Evolutionary conservation across 2,888 invertebrate genomes (phyloP).

Genomic region (Microplitis deprimator): DNA sequence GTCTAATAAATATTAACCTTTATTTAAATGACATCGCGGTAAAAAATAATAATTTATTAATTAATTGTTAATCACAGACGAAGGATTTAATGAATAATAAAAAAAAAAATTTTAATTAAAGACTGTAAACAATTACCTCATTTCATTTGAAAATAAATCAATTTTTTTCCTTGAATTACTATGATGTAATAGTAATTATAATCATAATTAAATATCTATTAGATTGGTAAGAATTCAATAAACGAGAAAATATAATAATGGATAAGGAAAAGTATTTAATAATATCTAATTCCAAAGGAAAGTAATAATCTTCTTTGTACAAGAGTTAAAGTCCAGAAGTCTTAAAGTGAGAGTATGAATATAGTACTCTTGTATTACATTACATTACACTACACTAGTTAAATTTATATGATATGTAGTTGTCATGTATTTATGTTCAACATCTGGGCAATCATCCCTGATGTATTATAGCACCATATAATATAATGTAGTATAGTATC

Average conservation of each 20-base stretch:
- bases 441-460: constrained; percentile 10
- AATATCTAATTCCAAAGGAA: background rate
- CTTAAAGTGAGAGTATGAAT: background rate
- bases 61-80: too few species aligned
- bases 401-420: background rate
- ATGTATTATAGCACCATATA: background rate
- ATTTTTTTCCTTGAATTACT: too few species aligned
- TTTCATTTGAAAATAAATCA: too few species aligned
- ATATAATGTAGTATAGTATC: background rate
- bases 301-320: background rate
- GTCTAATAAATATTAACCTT: background rate
- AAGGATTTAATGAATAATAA: too few species aligned
- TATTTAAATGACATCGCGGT: background rate
- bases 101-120: too few species aligned
- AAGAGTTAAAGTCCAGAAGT: background rate
- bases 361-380: background rate
- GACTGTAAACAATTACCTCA: too few species aligned
- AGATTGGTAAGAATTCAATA: background rate
- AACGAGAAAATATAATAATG: background rate
- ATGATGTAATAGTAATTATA: too few species aligned
- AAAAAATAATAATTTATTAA: background rate
- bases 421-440: background rate
- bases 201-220: too few species aligned
- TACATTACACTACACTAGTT: background rate
- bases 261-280: background rate